A percentile compares a stretch with the other conserved stretches of the same genome.
These are phyloP conservation scores for Cygnus atratus DNA, from an alignment of 2,113 vertebrate genomes.

Conservation along the genomic window DNA sequence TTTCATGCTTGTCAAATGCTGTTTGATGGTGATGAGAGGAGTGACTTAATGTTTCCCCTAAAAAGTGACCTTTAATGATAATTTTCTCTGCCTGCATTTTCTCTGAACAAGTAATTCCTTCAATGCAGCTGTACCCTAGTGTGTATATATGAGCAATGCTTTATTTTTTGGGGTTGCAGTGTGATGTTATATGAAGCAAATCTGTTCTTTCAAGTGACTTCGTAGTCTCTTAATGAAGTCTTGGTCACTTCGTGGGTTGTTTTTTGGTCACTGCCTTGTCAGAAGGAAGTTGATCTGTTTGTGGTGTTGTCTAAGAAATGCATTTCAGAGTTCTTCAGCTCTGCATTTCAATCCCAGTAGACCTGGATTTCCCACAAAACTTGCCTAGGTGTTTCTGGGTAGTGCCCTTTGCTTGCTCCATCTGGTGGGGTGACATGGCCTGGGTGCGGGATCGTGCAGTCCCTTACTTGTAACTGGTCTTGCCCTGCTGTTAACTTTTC, in stretches of 20 bases:
- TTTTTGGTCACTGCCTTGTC: slow-evolving; percentile 33
- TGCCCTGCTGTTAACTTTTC: slow-evolving; percentile 80
- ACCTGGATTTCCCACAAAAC: slow-evolving; percentile 3
- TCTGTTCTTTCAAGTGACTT: not conserved
- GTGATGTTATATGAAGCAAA: not conserved
- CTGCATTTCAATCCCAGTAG: not conserved
- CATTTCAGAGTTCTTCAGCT: not conserved
- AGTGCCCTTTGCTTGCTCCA: not conserved
- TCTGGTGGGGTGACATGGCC: slow-evolving; percentile 13
- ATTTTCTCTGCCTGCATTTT: not conserved
- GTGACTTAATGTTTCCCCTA: not conserved
- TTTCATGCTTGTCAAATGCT: slow-evolving; percentile 33
- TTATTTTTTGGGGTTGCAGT: not conserved
- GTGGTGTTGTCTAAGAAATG: not conserved
- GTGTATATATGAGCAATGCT: not conserved
- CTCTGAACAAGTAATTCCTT: not conserved
- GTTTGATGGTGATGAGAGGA: not conserved
- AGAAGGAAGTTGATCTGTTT: not conserved
- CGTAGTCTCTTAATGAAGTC: not conserved
- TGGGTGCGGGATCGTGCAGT: not conserved
- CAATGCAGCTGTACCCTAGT: not conserved
- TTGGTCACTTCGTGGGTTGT: not conserved
- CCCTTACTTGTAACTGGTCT: slow-evolving; percentile 13
- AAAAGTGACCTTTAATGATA: slow-evolving; percentile 40
- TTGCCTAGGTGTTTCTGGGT: not conserved